Evolutionary conservation across 2,797 vertebrate genomes (phyloP), one percentile per base, ranked within the genome.

Genomic region (Aplochiton taeniatus): DNA sequence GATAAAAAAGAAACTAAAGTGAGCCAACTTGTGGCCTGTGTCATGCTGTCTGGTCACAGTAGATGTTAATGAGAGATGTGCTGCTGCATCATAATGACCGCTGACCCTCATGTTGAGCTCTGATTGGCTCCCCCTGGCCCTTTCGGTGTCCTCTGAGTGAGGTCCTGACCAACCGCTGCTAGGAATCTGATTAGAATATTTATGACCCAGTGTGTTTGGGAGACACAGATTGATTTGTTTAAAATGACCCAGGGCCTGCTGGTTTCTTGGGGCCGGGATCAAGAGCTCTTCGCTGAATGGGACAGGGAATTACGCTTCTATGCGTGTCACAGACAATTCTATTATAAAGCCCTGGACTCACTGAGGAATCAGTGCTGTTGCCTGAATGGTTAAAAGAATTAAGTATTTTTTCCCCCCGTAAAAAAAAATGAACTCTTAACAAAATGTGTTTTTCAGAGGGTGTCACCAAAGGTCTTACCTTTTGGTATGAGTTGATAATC

Each of bases 141-240:
- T 77, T 65, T 69, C 74, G 66, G 73, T 80, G 80, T 83, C 81
- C 81, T 83, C 79, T 81, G 68, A 81, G 72, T 69, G 61, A 85
- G 84, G 86, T 85, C 86, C 73, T 73, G 80, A 83, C 84, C 69
- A 45, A 83, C 72, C 48, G 58, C 72, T 67, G 55, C 73, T 58
- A 51, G 11, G 19, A 49, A 82, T 85, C 81, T 83, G 85, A 83
- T 58, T 56, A 59, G 86, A 89, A 91, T 91, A 88, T 88, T 86
- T 80, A 89, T 88, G 74, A 74, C 14, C 10, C 45, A 66, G 59
- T 80, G 61, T 68, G 65, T 77, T 74, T 79, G 9, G 73, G 68
- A 72, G 72, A 64, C 74, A 73, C 11, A 10, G 75, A 81, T 82
- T 65, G 80, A 86, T 85, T 76, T 58, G 56, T 81, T 61, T 68